Evolutionary conservation across 2,797 vertebrate species (phyloP), one percentile per base, ranked within the genome.

Genomic region (Pseudotriccus pelzelni): DNA sequence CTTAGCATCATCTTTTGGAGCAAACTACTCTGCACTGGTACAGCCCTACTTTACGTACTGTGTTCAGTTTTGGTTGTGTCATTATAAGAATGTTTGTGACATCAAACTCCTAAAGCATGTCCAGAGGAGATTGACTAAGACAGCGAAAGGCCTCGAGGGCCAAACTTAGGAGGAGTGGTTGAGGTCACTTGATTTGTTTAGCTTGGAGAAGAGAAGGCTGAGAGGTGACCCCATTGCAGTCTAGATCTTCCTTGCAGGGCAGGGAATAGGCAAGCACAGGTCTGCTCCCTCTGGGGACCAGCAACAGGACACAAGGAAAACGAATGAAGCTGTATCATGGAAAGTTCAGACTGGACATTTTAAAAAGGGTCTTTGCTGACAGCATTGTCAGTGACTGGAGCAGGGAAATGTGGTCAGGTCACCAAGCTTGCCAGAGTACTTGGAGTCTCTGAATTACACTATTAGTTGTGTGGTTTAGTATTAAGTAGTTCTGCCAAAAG

Each of bases 101-200:
- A 10, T 55, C 21, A 15, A 19, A 30, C 14, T 55, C 30, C 41
- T 55, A 18, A 56, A 46, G 72, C 7, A 3, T 25, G 24, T 69
- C 12, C 19, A n/a, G 46, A 16, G 10, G 25, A 44, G 39, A 37
- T 32, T 60, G 15, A 34, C 23, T 39, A 58, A 46, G 24, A 25
- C 20, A 30, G 30, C 25, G 21, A 34, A 62, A 30, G 39, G 9
- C 34, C 50, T 46, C 0, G 0, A 53, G 28, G 24, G 17, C 53
- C 36, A 67, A 14, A n/a, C 7, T 32, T 34, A 7, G 0, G 3
- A 60, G 34, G 4, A 67, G 30, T 0, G 0, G 22, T 34, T 41
- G 64, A 24, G 20, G 36, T 68, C 22, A 24, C 18, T 77, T 73
- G 7, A 17, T 13, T 64, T 68, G 30, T 41, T 36, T 36, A 43